phyloP scores from a whole-genome alignment of 2,888 invertebrate genomes.

The Pachliopta kotzebuea region DNA sequence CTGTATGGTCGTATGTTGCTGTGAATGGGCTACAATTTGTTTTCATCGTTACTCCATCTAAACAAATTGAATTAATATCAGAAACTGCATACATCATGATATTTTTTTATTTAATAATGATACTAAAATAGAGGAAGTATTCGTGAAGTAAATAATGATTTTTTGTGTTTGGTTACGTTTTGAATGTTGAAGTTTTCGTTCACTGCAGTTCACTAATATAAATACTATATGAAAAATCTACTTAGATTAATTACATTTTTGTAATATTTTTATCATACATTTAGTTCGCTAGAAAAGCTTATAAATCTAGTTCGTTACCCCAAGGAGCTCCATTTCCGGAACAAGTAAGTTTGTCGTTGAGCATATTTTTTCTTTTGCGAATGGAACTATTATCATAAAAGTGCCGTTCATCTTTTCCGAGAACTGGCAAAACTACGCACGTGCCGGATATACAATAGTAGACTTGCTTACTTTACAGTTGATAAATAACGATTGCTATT shows the following conservation, averaged over 20 bases:
- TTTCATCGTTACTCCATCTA: constrained; percentile 15
- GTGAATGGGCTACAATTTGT: constrained; percentile 32
- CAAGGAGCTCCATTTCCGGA: constrained; percentile 68
- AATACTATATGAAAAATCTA: not conserved
- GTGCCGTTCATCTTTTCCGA: constrained; percentile 63
- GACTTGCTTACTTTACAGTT: constrained; percentile 5
- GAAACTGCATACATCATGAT: not conserved
- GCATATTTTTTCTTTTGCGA: constrained; percentile 63
- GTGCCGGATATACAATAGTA: constrained; percentile 47
- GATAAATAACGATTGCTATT: constrained; percentile 14
- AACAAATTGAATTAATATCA: constrained; percentile 26
- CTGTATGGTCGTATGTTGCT: constrained; percentile 33
- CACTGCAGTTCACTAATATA: too few relatives aligned
- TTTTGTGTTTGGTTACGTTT: not conserved
- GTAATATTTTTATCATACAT: constrained; percentile 29
- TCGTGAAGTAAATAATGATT: not conserved
- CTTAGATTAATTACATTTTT: not conserved
- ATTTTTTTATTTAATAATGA: not conserved
- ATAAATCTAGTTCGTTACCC: constrained; percentile 51
- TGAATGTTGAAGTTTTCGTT: not conserved
- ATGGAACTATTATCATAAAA: constrained; percentile 73
- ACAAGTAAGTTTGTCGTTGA: constrained; percentile 77
- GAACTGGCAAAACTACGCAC: constrained; percentile 46
- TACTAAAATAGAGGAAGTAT: not conserved
- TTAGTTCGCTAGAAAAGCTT: constrained; percentile 34